Base-by-base conservation (phyloP, 2,888 invertebrate species). In the Nematopogon swammerdamellus region DNA sequence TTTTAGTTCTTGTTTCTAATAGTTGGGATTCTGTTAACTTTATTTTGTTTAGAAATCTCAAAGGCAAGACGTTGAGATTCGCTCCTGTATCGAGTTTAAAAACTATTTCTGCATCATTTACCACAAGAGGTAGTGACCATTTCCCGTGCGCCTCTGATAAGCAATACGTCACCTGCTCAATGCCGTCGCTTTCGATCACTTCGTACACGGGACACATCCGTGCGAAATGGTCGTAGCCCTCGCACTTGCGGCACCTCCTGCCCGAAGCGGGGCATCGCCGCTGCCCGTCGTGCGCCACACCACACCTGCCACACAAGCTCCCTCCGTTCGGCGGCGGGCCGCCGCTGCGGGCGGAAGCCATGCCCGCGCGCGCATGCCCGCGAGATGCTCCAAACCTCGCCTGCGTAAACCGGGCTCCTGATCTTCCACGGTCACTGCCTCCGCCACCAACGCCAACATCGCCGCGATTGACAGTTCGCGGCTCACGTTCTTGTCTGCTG, bases 1-100 rank as follows among this genome's bases (percentile, higher is more conserved):
- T 43, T 43, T 43, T 48, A 43, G 11, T 43, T 18, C 43, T 17
- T 29, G n/a, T 19, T 19, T 19, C 48, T 43, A 36, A 43, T 19
- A 48, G 19, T 19, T 16, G 18, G 42, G 43, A 19, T 19, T 20
- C 42, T 19, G 19, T 48, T 48, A 48, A 43, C n/a, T 48, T 48
- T 11, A 48, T 42, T 20, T 14, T 48, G n/a, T 43, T 16, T 14
- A 48, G 16, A 48, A n/a, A 20, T n/a, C 18, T 48, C 19, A 43
- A 43, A 19, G 56, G 55, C 29, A 57, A 50, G 1, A 57, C 51
- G 46, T 59, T 57, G 1, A 54, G 57, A 36, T 57, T 57, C 2
- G 56, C 57, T 29, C 56, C 55, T 42, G 57, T 55, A 43, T 57
- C 55, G 30, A 58, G 20, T 52, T 57, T 57, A 50, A 57, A 59